Evolutionary conservation across 2,888 invertebrate genomes (phyloP), one percentile per base, ranked within the genome.

Genomic region (Lithosia quadra): DNA sequence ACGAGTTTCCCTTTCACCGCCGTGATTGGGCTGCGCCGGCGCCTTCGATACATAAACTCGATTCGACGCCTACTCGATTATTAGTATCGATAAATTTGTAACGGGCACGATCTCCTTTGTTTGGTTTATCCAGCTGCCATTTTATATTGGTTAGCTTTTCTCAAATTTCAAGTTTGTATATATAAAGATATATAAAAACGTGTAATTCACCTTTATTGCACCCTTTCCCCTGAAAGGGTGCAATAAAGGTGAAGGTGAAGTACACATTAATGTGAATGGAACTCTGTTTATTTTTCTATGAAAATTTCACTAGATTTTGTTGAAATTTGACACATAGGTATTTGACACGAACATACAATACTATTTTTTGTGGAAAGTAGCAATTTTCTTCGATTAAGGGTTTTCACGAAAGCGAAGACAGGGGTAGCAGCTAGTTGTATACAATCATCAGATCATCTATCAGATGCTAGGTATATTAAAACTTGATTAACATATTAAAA

Each of bases 1-100:
- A 81, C 79, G 64, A 72, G 84, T 84, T 89, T 92, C 89, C 93
- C 93, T 93, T 93, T 93, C 93, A 93, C 93, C 86, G 77, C 70
- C 65, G 84, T 84, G 79, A 91, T 90, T 91, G 91, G 91, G 83
- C 84, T 78, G 74, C 81, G 76, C 76, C 9, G 22, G 72, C 77
- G 71, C 79, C 77, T 79, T 76, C 79, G 78, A 75, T 81, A 84
- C 73, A 80, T 82, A 80, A 79, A 80, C 83, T 82, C 83, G 80
- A 83, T 78, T 74, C 77, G 73, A 72, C 84, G 81, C 84, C 85
- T 77, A 88, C 84, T 80, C 77, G 77, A 79, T 85, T 82, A 87
- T 84, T 84, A 80, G 76, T 74, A 70, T 69, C 76, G 80, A 80
- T 82, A 80, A 74, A 82, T 72, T 80, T 75, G 66, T 71, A 71